Base-by-base conservation (phyloP, 2,797 vertebrate genomes). In the Urophycis tenuis region DNA sequence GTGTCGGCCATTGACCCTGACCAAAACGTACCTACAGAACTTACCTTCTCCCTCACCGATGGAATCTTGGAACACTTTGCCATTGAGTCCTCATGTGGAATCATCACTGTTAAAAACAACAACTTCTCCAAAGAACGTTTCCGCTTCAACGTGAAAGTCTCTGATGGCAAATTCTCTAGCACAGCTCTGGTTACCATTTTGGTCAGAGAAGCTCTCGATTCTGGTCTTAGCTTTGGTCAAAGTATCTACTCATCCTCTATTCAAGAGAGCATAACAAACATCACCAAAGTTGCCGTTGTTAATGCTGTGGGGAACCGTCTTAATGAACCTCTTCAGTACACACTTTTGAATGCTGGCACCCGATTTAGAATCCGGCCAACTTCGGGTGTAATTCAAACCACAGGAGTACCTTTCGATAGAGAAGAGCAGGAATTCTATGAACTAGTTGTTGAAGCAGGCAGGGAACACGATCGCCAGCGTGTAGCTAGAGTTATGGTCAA, bases 391-490 rank as follows among this genome's bases (percentile, higher is more conserved):
- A 96, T 99, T 86, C 94, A 97, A 87, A 99, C 97, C 30, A 95
- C 95, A 0, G 96, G 96, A 67, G 85, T 96, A 64, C 93, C 97
- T 0, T 96, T 99, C 29, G 97, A 99, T 83, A 92, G 96, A 29
- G 98, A 99, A 83, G 95, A 98, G 2, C 93, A 95, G 82, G 97
- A 98, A 78, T 88, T 95, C 4, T 98, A 96, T n/a, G 96, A 98
- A 81, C 86, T 99, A 78, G 93, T 99, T 31, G 95, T 99, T 0
- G 97, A 99, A 90, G 96, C 95, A 2, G 96, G 95, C 81, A 94
- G 96, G 32, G 96, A 97, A 77, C 91, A 96, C 1, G 96, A 98
- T 83, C 93, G 90, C 49, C 87, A 96, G 22, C 96, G 95, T 0
- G 97, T 99, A 0, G 95, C 96, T 11, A 94, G 97, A 86, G 96